Percentiles rank a stretch among this genome's conserved stretches.
phyloP scores from a whole-genome alignment of 2,113 vertebrate genomes.

The Dipodomys ordii region DNA sequence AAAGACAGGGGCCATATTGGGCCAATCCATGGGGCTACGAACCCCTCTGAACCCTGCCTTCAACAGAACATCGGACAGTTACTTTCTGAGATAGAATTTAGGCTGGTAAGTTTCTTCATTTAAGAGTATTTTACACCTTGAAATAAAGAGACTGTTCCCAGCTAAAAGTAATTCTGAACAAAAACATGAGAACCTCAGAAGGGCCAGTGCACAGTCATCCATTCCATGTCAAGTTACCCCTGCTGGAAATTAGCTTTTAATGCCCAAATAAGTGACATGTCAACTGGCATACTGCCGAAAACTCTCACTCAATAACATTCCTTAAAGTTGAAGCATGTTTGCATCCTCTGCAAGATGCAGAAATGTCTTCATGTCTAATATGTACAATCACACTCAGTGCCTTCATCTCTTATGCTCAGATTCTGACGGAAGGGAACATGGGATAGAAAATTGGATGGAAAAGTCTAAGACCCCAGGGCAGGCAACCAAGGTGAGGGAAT shows the following conservation, averaged over 20 bases:
- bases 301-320: not conserved
- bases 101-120: not conserved
- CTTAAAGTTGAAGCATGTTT: not conserved
- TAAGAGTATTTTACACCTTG: not conserved
- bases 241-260: conserved; percentile 55
- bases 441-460: not conserved
- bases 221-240: not conserved
- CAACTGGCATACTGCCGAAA: not conserved
- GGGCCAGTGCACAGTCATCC: not conserved
- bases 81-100: not conserved
- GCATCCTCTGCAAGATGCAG: not conserved
- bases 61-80: not conserved
- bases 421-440: not conserved
- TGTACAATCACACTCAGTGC: not conserved
- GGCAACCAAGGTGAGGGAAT: not conserved
- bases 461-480: not conserved
- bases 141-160: not conserved
- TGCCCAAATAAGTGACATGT: conserved; percentile 35
- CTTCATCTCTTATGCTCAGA: not conserved
- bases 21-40: not conserved
- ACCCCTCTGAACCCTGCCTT: not conserved
- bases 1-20: not conserved
- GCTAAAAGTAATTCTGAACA: not conserved
- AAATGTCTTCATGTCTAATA: not conserved
- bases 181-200: not conserved